Base-by-base conservation (phyloP, 2,888 invertebrate species). In the Anarsia innoxiella region DNA sequence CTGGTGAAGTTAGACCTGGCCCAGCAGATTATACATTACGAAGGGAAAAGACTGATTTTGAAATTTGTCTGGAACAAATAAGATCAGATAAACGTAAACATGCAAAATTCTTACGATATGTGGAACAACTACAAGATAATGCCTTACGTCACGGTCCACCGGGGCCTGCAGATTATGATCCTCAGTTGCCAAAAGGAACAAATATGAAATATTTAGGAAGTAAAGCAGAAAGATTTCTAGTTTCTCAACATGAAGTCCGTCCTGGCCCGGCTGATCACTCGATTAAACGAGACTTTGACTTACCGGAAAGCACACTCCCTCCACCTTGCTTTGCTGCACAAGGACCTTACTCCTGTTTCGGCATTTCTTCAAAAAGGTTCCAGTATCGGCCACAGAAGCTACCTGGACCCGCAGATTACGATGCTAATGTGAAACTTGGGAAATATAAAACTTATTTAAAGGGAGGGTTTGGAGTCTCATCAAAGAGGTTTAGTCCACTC, bases 251-350 rank as follows among this genome's bases (percentile, higher is more conserved):
- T 41, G 52, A 58, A 6, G 29, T 48, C 23, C 37, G 35, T 13
- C 79, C 82, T 6, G 73, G 78, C 27, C 82, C 83, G 31, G 56
- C 65, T 27, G 64, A 69, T 40, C 56, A 83, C 45, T 50, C 23
- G 25, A 15, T 80, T 12, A 66, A 59, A 50, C 59, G 82, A 47
- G 54, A 61, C 39, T 83, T 80, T 49, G 76, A 80, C 34, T 45
- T 41, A 30, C 46, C 51, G n/a, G 40, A 50, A 30, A 31, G 42
- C 3, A 61, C 66, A 19, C 3, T 28, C 8, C 32, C 45, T 6
- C 47, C 42, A 23, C 14, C 27, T 9, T 74, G 74, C 41, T 65
- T 51, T 27, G 69, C 66, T 11, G 47, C 80, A 23, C 70, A 72
- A 10, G 45, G 50, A 26, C 59, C 59, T 11, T 50, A n/a, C n/a